Base-by-base conservation (phyloP, 1,140 invertebrate species). In the Apis dorsata region DNA sequence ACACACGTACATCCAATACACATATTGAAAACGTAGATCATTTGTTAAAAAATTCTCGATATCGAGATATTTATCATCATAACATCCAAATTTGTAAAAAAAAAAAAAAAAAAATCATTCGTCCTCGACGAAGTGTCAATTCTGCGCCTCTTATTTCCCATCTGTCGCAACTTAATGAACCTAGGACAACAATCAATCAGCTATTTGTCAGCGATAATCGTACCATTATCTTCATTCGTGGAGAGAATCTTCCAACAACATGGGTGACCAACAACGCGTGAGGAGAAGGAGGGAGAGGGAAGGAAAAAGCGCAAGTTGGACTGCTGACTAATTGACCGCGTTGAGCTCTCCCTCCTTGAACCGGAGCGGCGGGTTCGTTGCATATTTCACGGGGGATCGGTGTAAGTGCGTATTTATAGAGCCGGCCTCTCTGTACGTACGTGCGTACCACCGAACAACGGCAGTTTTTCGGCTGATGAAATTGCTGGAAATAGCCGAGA, bases 391-490 rank as follows among this genome's bases (percentile, higher is more conserved):
- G 71, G 60, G 51, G 86, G 63, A 78, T 62, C 66, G n/a, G 73
- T 83, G 90, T 91, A 90, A 91, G 79, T 68, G 85, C n/a, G 79
- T 89, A 88, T 89, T 89, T 89, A 89, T 89, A 88, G 88, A 81
- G 59, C 68, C 72, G 66, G 28, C 13, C 10, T 55, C 13, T 15
- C 12, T 34, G n/a, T 65, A 11, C 7, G 19, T 68, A 65, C 70
- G 51, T 63, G 44, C 24, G 68, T 49, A 63, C 65, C 66, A 44
- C 34, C 80, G 72, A 75, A 70, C 82, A 78, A 85, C 80, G 83
- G 73, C 80, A 86, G 75, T 89, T 89, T 89, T 88, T 88, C 79
- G 84, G 80, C 34, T 89, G 88, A 89, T 85, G 88, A 75, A 74
- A 88, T 85, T 86, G 86, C 86, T 88, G 79, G 77, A 86, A 89